Evolutionary conservation across 2,888 invertebrate genomes (phyloP).

Genomic region (Dynastes hyllus): DNA sequence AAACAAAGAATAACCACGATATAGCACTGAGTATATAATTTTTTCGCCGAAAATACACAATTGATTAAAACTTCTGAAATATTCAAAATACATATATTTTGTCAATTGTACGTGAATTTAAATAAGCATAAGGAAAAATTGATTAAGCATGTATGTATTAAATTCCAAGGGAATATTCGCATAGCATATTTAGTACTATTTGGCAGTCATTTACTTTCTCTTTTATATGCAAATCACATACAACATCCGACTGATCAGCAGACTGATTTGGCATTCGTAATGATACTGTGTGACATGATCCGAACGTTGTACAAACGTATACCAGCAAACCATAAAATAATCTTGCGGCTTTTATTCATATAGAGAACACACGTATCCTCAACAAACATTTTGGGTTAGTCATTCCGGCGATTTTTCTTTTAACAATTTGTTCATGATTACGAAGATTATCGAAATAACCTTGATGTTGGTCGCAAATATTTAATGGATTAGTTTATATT

Average conservation of each 20-base stretch:
- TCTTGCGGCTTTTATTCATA: neutral
- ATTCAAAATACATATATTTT: neutral
- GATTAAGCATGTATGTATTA: neutral
- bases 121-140: neutral
- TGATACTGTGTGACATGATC: conserved; percentile 15
- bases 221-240: conserved; percentile 34
- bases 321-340: neutral
- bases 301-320: conserved; percentile 8
- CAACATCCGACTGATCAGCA: conserved; percentile 40
- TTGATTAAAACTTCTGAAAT: neutral
- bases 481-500: neutral
- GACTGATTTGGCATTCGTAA: conserved; percentile 36
- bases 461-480: neutral
- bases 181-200: conserved; percentile 22
- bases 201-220: conserved; percentile 29
- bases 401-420: neutral
- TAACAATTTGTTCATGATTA: neutral
- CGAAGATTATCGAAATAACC: conserved; percentile 13
- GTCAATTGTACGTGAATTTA: neutral
- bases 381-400: no score
- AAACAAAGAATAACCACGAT: conserved; percentile 67
- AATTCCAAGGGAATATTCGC: conserved; percentile 19
- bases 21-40: no score
- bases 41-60: neutral
- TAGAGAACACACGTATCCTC: neutral